These are phyloP conservation scores for Hypolimnas misippus DNA, from an alignment of 2,888 invertebrate species.

Conservation along the genomic window DNA sequence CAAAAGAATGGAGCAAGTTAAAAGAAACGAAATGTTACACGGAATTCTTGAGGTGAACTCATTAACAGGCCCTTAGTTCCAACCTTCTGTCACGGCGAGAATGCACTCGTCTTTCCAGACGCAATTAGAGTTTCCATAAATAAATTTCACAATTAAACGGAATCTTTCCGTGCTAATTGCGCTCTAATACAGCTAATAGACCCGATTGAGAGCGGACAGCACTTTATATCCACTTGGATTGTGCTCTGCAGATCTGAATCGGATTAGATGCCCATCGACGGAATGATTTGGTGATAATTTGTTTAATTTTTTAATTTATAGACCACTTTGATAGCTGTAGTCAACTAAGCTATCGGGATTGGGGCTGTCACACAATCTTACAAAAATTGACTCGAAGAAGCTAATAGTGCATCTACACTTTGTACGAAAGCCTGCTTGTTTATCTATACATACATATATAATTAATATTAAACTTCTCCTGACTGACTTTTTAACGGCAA, in stretches of 20 bases:
- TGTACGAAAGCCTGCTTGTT: too few relatives aligned
- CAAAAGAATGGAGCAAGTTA: neutral
- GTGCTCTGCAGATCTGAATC: too few relatives aligned
- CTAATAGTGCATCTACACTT: too few relatives aligned
- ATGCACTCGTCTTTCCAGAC: constrained; percentile 44
- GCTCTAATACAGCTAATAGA: constrained; percentile 13
- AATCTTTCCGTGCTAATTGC: constrained; percentile 9
- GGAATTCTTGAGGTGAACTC: constrained; percentile 37
- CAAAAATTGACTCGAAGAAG: too few relatives aligned
- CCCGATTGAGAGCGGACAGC: neutral
- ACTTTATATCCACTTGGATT: neutral
- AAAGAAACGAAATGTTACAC: constrained; percentile 24
- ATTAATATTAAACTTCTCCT: too few relatives aligned
- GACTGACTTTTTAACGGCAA: too few relatives aligned
- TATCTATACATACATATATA: too few relatives aligned
- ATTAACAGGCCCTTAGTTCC: constrained; percentile 43
- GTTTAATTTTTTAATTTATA: too few relatives aligned
- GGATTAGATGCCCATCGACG: neutral
- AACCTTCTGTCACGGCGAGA: constrained; percentile 38
- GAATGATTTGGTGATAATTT: neutral
- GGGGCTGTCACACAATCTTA: too few relatives aligned
- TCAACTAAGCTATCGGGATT: too few relatives aligned
- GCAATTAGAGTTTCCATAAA: constrained; percentile 48
- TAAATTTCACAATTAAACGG: constrained; percentile 47
- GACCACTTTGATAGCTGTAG: too few relatives aligned